Evolutionary conservation across 2,797 vertebrate species (phyloP).

Genomic region (Champsocephalus gunnari): DNA sequence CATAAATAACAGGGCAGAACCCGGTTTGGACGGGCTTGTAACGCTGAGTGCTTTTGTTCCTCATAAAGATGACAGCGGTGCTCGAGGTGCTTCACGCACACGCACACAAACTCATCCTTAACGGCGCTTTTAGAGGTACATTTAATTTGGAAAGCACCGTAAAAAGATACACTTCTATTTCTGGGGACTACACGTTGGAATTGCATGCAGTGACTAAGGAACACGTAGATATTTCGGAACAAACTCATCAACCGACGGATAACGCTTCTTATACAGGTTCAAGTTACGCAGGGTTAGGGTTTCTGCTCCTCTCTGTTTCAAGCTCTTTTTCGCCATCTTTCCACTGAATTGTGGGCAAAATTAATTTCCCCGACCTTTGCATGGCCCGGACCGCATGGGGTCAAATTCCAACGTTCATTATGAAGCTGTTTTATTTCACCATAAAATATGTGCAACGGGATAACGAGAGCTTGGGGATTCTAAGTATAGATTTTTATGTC

Average conservation of each 20-base stretch:
- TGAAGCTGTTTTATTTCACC: slow-evolving; percentile 70
- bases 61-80: slow-evolving; percentile 74
- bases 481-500: slow-evolving; percentile 77
- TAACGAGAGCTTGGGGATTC: slow-evolving; percentile 81
- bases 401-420: slow-evolving; percentile 80
- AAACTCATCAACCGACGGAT: slow-evolving; percentile 51
- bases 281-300: slow-evolving; percentile 47
- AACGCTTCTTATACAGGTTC: slow-evolving; percentile 54
- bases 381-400: slow-evolving; percentile 64
- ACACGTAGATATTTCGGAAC: slow-evolving; percentile 5
- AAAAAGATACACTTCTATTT: slow-evolving; percentile 48
- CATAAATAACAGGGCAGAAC: slow-evolving; percentile 78
- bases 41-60: slow-evolving; percentile 68
- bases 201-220: slow-evolving; percentile 13
- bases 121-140: slow-evolving; percentile 53
- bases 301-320: slow-evolving; percentile 21
- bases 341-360: slow-evolving; percentile 67
- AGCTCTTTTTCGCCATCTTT: slow-evolving; percentile 17
- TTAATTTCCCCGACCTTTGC: slow-evolving; percentile 79
- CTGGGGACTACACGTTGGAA: slow-evolving; percentile 48
- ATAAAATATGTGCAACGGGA: slow-evolving; percentile 72
- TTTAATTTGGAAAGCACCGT: slow-evolving; percentile 56
- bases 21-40: slow-evolving; percentile 66
- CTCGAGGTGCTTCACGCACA: slow-evolving; percentile 67
- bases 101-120: slow-evolving; percentile 49